A percentile compares a stretch with the other conserved stretches of the same genome.
These are phyloP conservation scores for Cavia porcellus DNA, from an alignment of 2,113 vertebrate genomes.

Conservation along the genomic window DNA sequence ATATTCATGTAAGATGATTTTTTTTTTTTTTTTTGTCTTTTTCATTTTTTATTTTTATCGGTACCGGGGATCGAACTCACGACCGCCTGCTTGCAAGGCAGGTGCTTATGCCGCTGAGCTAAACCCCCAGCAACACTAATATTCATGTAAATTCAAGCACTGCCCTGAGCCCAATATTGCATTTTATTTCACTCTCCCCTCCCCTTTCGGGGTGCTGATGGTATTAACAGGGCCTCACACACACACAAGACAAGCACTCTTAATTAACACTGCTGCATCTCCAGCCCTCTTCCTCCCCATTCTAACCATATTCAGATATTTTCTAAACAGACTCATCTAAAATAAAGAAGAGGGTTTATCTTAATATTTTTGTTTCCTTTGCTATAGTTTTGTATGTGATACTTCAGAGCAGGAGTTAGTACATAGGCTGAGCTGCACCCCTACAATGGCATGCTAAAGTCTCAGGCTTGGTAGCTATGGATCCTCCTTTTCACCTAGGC, in stretches of 20 bases:
- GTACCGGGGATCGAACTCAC: too few species aligned
- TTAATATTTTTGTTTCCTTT: constrained; percentile 27
- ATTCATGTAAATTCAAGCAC: constrained; percentile 4
- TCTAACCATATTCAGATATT: constrained; percentile 33
- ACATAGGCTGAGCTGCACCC: neutral
- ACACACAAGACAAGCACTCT: neutral
- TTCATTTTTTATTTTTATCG: too few species aligned
- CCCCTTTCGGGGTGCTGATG: neutral
- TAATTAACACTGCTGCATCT: neutral
- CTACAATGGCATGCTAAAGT: neutral
- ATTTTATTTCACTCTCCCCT: neutral
- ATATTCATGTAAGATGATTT: neutral
- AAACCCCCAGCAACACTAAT: neutral
- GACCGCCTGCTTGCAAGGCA: too few species aligned
- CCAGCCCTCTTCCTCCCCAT: neutral
- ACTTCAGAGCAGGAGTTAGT: neutral
- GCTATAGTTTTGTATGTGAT: neutral
- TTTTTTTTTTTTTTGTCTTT: too few species aligned
- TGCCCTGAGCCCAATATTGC: neutral
- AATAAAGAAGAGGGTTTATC: constrained; percentile 28
- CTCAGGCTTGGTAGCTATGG: neutral
- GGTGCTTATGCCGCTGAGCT: too few species aligned
- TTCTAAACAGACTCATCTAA: constrained; percentile 5
- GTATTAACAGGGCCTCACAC: neutral
- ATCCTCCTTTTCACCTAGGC: neutral